A percentile compares a stretch with the other conserved stretches of the same genome.
Evolutionary conservation across 2,797 vertebrate genomes (phyloP).

Genomic region (Acridotheres tristis): DNA sequence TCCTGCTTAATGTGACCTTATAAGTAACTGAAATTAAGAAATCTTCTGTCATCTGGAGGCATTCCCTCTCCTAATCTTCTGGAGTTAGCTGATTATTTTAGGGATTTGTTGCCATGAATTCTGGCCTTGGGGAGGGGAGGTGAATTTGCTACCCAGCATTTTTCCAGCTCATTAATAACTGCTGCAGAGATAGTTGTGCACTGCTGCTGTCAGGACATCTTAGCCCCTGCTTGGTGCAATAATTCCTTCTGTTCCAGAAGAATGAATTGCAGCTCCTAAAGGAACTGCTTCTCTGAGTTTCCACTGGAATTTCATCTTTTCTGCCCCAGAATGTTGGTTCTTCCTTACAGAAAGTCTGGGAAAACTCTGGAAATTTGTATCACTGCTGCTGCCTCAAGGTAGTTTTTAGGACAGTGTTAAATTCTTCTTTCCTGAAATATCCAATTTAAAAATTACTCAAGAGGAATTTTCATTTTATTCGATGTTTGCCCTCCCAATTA

Average conservation of each 20-base stretch:
- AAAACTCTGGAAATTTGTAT: not conserved
- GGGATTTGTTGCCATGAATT: not conserved
- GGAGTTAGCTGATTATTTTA: not conserved
- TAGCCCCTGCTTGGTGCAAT: not conserved
- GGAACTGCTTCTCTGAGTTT: not conserved
- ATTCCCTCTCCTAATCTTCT: not conserved
- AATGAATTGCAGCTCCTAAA: not conserved
- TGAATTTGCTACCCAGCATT: not conserved
- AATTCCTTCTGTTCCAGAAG: not conserved
- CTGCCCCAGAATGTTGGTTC: not conserved
- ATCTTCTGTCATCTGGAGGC: not conserved
- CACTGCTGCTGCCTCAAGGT: not conserved
- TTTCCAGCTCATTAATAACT: constrained; percentile 6
- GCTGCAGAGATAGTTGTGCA: not conserved
- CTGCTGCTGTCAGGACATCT: not conserved
- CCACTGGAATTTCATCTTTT: not conserved
- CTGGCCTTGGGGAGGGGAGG: not conserved
- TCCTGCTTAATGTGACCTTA: not conserved
- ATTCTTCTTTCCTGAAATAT: not conserved
- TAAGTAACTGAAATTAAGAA: not conserved
- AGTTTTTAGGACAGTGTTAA: not conserved
- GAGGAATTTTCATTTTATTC: not conserved
- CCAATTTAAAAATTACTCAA: not conserved
- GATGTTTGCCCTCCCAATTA: not conserved
- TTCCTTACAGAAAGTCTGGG: not conserved